Evolutionary conservation across 2,797 vertebrate genomes (phyloP), one percentile per base, ranked within the genome.

Genomic region (Setipinna tenuifilis): DNA sequence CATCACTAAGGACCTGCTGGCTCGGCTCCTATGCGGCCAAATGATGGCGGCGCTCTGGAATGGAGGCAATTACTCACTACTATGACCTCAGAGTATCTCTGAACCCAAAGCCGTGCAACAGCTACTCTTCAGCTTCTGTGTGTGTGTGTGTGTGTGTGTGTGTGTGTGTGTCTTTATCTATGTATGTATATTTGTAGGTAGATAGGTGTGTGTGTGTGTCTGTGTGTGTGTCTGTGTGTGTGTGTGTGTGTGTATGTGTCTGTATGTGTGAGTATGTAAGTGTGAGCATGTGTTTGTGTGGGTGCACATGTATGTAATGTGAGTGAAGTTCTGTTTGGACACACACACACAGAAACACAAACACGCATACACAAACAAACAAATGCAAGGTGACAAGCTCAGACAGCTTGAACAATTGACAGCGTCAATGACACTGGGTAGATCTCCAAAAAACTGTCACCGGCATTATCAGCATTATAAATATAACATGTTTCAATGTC

Each of bases 1-100:
- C 82, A 85, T 87, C 88, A 88, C 75, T 35, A 90, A 75, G 88
- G 71, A 10, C 89, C 81, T 88, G 86, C 88, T 90, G 82, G 83
- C 89, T 89, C 86, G 71, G 81, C 85, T 88, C 82, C 85, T 86
- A 90, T 85, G 88, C 87, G 86, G 83, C 86, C 86, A 92, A 90
- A 87, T 84, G 82, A 89, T 88, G 88, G 86, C 87, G 83, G 85
- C 85, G 85, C 85, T 86, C 58, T 85, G 61, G 82, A 87, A 86
- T 54, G 48, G 85, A 85, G 85, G 84, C 86, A 89, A 91, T 91
- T 90, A 90, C 83, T 90, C 84, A 86, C 65, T 78, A 81, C 83
- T 83, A 88, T 88, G 87, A 89, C 86, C 84, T 90, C 85, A 90
- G 86, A 83, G 88, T 87, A 57, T 89, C 83, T 58, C 80, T 65